Base-by-base conservation (phyloP, 2,888 invertebrate species). In the Heliconius hortense region DNA sequence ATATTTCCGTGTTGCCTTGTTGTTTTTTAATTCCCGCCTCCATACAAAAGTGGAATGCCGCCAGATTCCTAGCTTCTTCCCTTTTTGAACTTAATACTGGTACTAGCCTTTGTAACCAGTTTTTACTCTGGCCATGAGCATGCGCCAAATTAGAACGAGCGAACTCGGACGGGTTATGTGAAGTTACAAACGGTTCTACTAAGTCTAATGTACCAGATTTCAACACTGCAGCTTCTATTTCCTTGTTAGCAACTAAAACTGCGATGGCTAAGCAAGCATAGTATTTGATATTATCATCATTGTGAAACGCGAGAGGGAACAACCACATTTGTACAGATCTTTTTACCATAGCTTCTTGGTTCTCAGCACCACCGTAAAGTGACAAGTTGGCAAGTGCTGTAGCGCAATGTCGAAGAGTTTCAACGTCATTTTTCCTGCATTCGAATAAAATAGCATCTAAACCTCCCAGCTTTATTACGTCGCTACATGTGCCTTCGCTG, bases 21-120 rank as follows among this genome's bases (percentile, higher is more conserved):
- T 97, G 97, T 84, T 98, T 97, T 89, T 99, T 99, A 74, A 99
- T 99, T 59, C 98, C 98, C 18, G 99, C 99, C 91, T 99, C 99
- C 98, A 99, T 99, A 86, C 99, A 99, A 89, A 99, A 97, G 88
- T 99, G 99, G 89, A 99, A 99, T 56, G 99, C 99, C 5, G 99
- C 99, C 82, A 99, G 93, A 87, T 98, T 98, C 84, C 98, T 95
- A 0, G 99, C 99, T 90, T 99, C 99, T 87, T 99, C 98, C 78
- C 99, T 95, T 87, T 98, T 98, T 62, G 99, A 99, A 87, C 97
- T 97, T 74, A 99, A 94, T 18, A 99, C 98, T 1, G 99, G 99
- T 7, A 99, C 98, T 80, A 99, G 94, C 82, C 98, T 95, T 89
- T 97, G 96, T 74, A 99, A 93, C 99, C 99, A 99, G 83, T 97